Evolutionary conservation across 2,888 invertebrate genomes (phyloP).

Genomic region (Galerucella nymphaeae): DNA sequence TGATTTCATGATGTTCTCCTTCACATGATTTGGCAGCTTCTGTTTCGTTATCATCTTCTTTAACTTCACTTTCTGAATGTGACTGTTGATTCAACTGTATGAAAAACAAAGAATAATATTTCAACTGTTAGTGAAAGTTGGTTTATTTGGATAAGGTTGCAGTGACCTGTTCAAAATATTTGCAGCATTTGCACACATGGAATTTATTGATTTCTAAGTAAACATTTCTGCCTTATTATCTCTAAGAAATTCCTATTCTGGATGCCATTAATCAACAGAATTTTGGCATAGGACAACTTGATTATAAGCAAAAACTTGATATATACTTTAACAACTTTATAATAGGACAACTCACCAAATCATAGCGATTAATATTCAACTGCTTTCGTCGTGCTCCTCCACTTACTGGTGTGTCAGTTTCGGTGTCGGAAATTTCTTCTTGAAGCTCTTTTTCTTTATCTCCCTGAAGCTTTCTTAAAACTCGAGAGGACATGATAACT

Average conservation of each 20-base stretch:
- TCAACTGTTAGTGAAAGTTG: background rate
- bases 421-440: slow-evolving; percentile 68
- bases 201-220: no score
- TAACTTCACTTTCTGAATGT: slow-evolving; percentile 76
- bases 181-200: no score
- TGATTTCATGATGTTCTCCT: slow-evolving; percentile 65
- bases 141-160: background rate
- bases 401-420: slow-evolving; percentile 67
- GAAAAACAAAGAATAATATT: slow-evolving; percentile 33
- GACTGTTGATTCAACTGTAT: slow-evolving; percentile 73
- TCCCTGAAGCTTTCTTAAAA: slow-evolving; percentile 74
- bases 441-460: slow-evolving; percentile 68
- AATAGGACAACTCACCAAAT: slow-evolving; percentile 70
- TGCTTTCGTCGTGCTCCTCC: slow-evolving; percentile 69
- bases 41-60: slow-evolving; percentile 75
- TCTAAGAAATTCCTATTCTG: no score
- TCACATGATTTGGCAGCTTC: slow-evolving; percentile 70
- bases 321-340: background rate
- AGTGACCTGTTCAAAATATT: no score
- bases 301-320: no score
- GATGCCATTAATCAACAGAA: no score
- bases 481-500: slow-evolving; percentile 72
- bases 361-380: slow-evolving; percentile 75
- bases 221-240: no score
- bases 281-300: no score